Evolutionary conservation across 23 tunicate species (phyloP).

Genomic region (Diplosoma virens): DNA sequence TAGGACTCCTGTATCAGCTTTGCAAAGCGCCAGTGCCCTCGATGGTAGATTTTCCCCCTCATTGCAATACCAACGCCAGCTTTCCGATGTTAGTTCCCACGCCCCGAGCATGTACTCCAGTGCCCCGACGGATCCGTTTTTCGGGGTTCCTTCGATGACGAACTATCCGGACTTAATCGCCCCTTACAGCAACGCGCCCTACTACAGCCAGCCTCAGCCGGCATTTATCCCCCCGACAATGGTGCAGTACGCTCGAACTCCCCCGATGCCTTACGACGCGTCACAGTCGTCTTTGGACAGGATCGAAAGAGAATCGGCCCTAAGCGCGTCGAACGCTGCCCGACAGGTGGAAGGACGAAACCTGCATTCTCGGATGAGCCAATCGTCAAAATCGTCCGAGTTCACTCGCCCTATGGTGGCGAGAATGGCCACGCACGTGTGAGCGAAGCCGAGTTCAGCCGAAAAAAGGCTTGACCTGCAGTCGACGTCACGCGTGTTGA

Average conservation of each 20-base stretch:
- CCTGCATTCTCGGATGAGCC: conserved; percentile 56
- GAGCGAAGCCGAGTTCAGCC: neutral
- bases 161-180: too few species aligned
- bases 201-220: neutral
- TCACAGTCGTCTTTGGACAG: conserved; percentile 80
- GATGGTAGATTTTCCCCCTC: conserved; percentile 59
- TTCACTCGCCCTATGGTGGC: conserved; percentile 47
- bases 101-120: neutral
- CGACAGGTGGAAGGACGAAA: conserved; percentile 22
- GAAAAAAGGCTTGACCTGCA: neutral
- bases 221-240: neutral
- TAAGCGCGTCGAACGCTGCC: conserved; percentile 35
- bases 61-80: conserved; percentile 24
- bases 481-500: too few species aligned
- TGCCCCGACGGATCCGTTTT: neutral
- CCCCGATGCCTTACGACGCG: conserved; percentile 20
- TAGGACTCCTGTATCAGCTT: neutral
- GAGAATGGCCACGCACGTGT: conserved; percentile 90
- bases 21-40: conserved; percentile 47
- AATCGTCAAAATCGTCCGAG: conserved; percentile 75
- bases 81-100: conserved; percentile 23
- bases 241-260: conserved; percentile 7
- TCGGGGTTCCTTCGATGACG: too few species aligned
- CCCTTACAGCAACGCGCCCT: too few species aligned
- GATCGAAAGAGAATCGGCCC: conserved; percentile 51